A percentile compares a stretch with the other conserved stretches of the same genome.
Conservation (phyloP, 2,888 invertebrate genomes). For the Mantis religiosa region DNA sequence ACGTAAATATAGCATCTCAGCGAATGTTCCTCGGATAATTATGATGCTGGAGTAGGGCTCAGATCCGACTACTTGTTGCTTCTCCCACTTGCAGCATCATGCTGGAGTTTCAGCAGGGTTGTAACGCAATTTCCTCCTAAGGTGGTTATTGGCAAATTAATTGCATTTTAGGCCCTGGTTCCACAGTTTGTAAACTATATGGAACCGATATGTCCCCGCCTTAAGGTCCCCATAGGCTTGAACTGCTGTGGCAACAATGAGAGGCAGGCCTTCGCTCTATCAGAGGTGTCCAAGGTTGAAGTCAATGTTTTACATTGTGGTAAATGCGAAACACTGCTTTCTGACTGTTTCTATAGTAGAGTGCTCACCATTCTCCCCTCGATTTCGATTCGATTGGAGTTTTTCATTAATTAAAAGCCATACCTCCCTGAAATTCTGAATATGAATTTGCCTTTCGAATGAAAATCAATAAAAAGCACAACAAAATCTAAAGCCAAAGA, state of each 20-base stretch:
- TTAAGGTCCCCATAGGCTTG: not conserved
- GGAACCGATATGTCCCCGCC: not conserved
- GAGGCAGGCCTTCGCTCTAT: too few species aligned
- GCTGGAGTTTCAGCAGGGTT: not conserved
- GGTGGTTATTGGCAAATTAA: not conserved
- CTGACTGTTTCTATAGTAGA: too few species aligned
- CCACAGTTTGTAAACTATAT: not conserved
- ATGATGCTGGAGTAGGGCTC: not conserved
- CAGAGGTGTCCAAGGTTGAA: too few species aligned
- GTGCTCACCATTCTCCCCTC: too few species aligned
- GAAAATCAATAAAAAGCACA: too few species aligned
- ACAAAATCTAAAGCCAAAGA: too few species aligned
- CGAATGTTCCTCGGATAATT: not conserved
- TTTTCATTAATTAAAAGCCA: too few species aligned
- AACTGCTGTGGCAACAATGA: not conserved
- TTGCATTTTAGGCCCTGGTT: not conserved
- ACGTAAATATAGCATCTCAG: not conserved
- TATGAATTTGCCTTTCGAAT: too few species aligned
- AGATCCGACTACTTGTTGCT: not conserved
- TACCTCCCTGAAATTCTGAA: too few species aligned
- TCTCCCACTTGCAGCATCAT: not conserved
- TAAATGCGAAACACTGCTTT: too few species aligned
- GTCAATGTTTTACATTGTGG: too few species aligned
- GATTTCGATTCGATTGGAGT: too few species aligned
- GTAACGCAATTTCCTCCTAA: not conserved